Evolutionary conservation across 2,113 vertebrate genomes (phyloP).

Genomic region (Beaufortia kweichowensis): DNA sequence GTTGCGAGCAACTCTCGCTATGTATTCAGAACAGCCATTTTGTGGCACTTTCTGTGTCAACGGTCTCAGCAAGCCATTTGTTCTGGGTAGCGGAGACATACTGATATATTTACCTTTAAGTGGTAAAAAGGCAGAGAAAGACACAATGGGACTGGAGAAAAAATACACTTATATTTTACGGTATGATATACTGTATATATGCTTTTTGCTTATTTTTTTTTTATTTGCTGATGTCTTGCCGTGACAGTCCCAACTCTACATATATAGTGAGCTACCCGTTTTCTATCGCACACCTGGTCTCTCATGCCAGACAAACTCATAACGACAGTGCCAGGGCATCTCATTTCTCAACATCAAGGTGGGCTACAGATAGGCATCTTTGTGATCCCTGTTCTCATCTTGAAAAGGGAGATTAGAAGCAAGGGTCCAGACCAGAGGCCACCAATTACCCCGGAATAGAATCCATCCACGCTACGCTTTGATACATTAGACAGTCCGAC

Average conservation of each 20-base stretch:
- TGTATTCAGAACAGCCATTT: constrained; percentile 36
- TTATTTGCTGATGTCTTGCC: not conserved
- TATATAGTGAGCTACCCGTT: not conserved
- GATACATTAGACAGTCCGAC: constrained; percentile 35
- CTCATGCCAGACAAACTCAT: constrained; percentile 5
- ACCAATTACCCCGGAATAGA: constrained; percentile 43
- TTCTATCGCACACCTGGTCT: not conserved
- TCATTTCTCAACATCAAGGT: constrained; percentile 35
- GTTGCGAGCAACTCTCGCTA: constrained; percentile 24
- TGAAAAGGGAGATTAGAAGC: constrained; percentile 42
- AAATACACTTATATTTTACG: not conserved
- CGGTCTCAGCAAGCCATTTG: constrained; percentile 31
- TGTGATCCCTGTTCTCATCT: constrained; percentile 40
- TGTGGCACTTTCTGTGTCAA: constrained; percentile 28
- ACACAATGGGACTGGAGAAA: not conserved
- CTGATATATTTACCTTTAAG: constrained; percentile 40
- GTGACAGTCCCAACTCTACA: not conserved
- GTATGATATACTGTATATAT: constrained; percentile 15
- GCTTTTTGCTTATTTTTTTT: too few relatives aligned
- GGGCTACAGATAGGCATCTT: constrained; percentile 24
- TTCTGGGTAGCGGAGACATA: constrained; percentile 30
- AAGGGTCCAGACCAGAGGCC: constrained; percentile 32
- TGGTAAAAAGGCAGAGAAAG: not conserved
- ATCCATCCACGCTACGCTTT: constrained; percentile 35
- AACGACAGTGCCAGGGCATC: constrained; percentile 14